A percentile compares a stretch with the other conserved stretches of the same genome.
Conservation (phyloP, 1,140 invertebrate genomes). For the Alviniconcha marisindica region DNA sequence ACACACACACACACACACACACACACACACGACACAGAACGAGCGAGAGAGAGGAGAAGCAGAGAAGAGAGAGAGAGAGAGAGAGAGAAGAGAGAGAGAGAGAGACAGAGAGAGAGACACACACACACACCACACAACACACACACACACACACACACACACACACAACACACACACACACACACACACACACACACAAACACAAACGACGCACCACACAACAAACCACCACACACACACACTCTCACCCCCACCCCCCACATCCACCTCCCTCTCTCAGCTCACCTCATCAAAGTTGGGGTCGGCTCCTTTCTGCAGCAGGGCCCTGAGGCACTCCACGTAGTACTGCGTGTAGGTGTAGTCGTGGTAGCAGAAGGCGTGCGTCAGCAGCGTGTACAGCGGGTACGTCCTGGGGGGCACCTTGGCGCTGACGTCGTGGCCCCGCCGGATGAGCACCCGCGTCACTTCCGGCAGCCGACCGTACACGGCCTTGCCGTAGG, state of each 20-base stretch:
- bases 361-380: conserved; percentile 60
- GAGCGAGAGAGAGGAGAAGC: background rate
- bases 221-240: too few species aligned
- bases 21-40: background rate
- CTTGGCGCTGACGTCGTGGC: conserved; percentile 52
- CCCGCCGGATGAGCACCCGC: conserved; percentile 57
- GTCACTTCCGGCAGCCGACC: conserved; percentile 59
- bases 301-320: conserved; percentile 58
- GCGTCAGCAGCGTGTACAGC: conserved; percentile 60
- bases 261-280: background rate
- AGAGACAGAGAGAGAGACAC: background rate
- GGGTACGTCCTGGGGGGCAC: conserved; percentile 63
- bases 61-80: background rate
- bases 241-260: background rate
- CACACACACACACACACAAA: too few species aligned
- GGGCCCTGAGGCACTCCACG: conserved; percentile 54
- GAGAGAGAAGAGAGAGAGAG: background rate
- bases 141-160: background rate
- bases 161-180: too few species aligned
- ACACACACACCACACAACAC: background rate
- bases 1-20: too few species aligned
- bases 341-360: conserved; percentile 61
- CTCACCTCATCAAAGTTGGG: conserved; percentile 65
- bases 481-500: conserved; percentile 52
- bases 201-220: too few species aligned